Evolutionary conservation across 2,888 invertebrate species (phyloP).

Genomic region (Eupithecia exiguata): DNA sequence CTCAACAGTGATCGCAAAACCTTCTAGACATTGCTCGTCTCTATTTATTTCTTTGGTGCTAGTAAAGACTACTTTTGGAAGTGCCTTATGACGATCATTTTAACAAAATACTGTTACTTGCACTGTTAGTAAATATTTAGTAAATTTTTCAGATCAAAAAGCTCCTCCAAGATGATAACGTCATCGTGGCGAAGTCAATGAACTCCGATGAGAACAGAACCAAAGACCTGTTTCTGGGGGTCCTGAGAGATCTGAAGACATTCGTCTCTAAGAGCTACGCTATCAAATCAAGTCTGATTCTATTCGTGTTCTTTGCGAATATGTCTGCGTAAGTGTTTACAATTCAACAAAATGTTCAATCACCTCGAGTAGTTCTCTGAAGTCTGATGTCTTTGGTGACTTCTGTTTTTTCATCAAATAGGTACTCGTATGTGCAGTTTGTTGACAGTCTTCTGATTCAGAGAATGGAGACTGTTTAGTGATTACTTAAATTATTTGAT

Average conservation of each 20-base stretch:
- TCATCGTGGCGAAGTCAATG: conserved; percentile 64
- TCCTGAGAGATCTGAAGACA: conserved; percentile 70
- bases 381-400: too few species aligned
- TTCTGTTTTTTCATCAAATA: too few species aligned
- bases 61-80: not conserved
- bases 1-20: not conserved
- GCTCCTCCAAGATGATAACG: conserved; percentile 71
- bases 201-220: conserved; percentile 68
- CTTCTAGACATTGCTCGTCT: too few species aligned
- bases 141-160: conserved; percentile 65
- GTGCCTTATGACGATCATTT: too few species aligned
- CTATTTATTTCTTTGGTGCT: too few species aligned
- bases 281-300: conserved; percentile 68
- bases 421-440: not conserved
- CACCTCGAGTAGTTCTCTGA: too few species aligned
- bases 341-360: not conserved
- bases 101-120: not conserved
- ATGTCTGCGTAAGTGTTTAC: conserved; percentile 77
- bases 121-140: not conserved
- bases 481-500: not conserved
- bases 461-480: not conserved
- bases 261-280: conserved; percentile 74
- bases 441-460: not conserved
- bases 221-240: conserved; percentile 68
- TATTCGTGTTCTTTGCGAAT: conserved; percentile 78